Base-by-base conservation (phyloP, 1,140 invertebrate genomes). In the Brachionus sp. region DNA sequence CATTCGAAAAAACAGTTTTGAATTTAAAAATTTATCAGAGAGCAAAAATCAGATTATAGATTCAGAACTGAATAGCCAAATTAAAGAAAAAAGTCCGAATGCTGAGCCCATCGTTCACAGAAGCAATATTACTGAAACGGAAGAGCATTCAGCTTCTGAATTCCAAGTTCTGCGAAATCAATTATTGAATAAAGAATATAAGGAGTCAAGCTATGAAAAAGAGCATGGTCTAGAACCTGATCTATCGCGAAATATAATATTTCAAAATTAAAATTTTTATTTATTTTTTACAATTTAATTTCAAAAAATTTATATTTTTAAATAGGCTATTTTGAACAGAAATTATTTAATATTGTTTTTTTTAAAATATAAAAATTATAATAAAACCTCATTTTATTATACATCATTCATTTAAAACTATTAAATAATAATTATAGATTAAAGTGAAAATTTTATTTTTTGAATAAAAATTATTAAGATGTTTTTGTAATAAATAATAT, bases 131-230 rank as follows among this genome's bases (percentile, higher is more conserved):
- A 3, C n/a, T 2, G 42, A 25, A 5, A 29, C 16, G 29, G 3
- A 29, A 9, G 35, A 73, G 19, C 5, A 25, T 12, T 25, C 39
- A 46, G 19, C 44, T 23, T 46, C 23, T 25, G 70, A 75, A n/a
- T 75, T 75, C 44, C 70, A 75, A 75, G 13, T 75, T 46, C 25
- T 75, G 12, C 16, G 70, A 13, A 46, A 75, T 46, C 39, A 75
- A 46, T 46, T 75, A 25, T 12, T 75, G 5, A 75, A 16, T 46
- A 75, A 46, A 25, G 39, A 46, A 3, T 25, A 23, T 0, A 46
- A 12, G 10, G 19, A 50, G 10, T 9, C 25, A 9, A 75, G 42
- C 25, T 75, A 46, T 29, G 70, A 73, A 73, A 73, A 73, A 73
- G 37, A 23, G 19, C 42, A 44, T 70, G 66, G 66, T 37, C 37